A percentile compares a stretch with the other conserved stretches of the same genome.
Conservation (phyloP, 2,888 invertebrate genomes). For the Drosophila sordidula region DNA sequence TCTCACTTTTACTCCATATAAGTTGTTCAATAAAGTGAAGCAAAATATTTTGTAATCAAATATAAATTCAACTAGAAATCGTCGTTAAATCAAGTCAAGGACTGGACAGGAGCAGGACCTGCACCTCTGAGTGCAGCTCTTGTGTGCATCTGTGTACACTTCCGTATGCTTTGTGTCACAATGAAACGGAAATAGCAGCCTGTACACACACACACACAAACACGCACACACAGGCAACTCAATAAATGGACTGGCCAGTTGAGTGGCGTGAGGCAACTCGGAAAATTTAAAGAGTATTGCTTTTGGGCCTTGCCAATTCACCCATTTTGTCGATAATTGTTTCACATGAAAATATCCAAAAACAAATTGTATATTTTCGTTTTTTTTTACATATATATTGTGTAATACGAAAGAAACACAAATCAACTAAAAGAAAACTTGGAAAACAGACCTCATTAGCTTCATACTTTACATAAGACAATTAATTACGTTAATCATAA, state of each 20-base stretch:
- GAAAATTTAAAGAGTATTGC: constrained; percentile 20
- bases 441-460: constrained; percentile 71
- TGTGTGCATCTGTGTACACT: constrained; percentile 47
- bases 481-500: constrained; percentile 59
- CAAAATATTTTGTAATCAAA: constrained; percentile 21
- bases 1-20: not conserved
- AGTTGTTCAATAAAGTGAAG: constrained; percentile 1
- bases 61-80: constrained; percentile 16
- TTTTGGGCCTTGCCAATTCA: constrained; percentile 8
- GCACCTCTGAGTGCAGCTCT: constrained; percentile 17
- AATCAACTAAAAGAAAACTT: constrained; percentile 47
- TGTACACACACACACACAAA: constrained; percentile 10
- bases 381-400: constrained; percentile 47
- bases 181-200: constrained; percentile 50
- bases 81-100: constrained; percentile 24
- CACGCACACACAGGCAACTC: constrained; percentile 1
- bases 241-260: constrained; percentile 17
- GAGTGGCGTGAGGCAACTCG: constrained; percentile 5
- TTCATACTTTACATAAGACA: constrained; percentile 63
- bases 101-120: constrained; percentile 3
- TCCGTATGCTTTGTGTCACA: constrained; percentile 48
- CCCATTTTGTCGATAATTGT: constrained; percentile 7
- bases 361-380: constrained; percentile 17
- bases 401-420: constrained; percentile 42
- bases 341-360: constrained; percentile 5